Conservation (phyloP, 2,797 vertebrate species). For the Darevskia nairensis region DNA sequence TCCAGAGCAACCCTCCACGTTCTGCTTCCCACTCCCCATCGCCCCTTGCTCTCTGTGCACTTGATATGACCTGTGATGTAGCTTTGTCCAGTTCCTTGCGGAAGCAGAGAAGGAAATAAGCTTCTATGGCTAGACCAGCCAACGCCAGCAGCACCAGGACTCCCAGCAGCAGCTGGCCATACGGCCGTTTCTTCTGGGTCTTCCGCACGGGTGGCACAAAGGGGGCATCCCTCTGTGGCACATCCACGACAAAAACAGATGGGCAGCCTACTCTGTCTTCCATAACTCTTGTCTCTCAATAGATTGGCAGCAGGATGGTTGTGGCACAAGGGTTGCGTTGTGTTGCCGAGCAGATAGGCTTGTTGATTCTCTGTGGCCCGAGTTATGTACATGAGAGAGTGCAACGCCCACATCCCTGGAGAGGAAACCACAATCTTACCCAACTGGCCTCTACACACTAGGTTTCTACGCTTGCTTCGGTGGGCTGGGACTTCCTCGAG, state of each 20-base stretch:
- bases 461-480: background rate
- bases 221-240: constrained; percentile 47
- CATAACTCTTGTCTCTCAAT: constrained; percentile 39
- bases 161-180: constrained; percentile 37
- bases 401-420: constrained; percentile 32
- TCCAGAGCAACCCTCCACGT: no score
- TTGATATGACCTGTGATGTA: background rate
- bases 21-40: background rate
- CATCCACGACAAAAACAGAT: constrained; percentile 68
- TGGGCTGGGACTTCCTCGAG: constrained; percentile 22
- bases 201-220: constrained; percentile 46
- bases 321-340: no score
- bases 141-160: constrained; percentile 49
- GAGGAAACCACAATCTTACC: constrained; percentile 49
- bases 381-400: constrained; percentile 22
- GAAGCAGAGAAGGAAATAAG: constrained; percentile 64
- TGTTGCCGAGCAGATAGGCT: constrained; percentile 42
- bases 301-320: background rate
- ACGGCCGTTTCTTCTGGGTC: background rate
- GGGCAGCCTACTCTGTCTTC: constrained; percentile 42
- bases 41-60: constrained; percentile 17
- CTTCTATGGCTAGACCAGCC: constrained; percentile 37
- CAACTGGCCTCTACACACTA: constrained; percentile 24
- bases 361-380: background rate
- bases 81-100: constrained; percentile 48